Conservation (phyloP, 2,888 invertebrate genomes). For the Smittia aterrima region DNA sequence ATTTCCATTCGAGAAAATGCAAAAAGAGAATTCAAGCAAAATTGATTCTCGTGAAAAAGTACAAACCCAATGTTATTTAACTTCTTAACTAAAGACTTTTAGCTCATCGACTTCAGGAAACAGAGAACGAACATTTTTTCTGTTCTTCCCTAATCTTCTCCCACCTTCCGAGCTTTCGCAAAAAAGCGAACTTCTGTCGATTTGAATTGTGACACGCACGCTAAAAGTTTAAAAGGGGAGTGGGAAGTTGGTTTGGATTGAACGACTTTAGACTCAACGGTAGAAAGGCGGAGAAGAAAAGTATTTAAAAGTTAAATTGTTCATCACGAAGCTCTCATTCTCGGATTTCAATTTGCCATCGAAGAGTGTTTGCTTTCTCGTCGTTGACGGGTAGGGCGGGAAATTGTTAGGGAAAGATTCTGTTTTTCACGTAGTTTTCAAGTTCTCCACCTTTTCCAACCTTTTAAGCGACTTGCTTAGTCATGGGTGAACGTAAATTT, state of each 20-base stretch:
- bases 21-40: background rate
- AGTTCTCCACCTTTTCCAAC: background rate
- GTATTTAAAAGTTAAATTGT: slow-evolving; percentile 8
- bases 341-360: background rate
- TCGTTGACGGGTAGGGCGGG: background rate
- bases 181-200: background rate
- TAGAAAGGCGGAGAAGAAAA: background rate
- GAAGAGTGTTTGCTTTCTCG: background rate
- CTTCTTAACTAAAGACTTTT: too few species aligned
- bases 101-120: too few species aligned
- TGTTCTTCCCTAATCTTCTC: too few species aligned
- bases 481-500: too few species aligned
- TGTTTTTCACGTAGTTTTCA: slow-evolving; percentile 8
- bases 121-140: too few species aligned
- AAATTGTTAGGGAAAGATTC: background rate
- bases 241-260: too few species aligned
- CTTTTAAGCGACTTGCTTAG: too few species aligned
- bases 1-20: background rate
- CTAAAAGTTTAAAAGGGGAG: too few species aligned
- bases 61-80: too few species aligned
- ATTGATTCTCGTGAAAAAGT: too few species aligned
- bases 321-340: background rate
- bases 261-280: too few species aligned
- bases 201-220: background rate
- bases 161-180: too few species aligned